phyloP scores from a whole-genome alignment of 2,888 invertebrate genomes.

The Tenthredo livida region DNA sequence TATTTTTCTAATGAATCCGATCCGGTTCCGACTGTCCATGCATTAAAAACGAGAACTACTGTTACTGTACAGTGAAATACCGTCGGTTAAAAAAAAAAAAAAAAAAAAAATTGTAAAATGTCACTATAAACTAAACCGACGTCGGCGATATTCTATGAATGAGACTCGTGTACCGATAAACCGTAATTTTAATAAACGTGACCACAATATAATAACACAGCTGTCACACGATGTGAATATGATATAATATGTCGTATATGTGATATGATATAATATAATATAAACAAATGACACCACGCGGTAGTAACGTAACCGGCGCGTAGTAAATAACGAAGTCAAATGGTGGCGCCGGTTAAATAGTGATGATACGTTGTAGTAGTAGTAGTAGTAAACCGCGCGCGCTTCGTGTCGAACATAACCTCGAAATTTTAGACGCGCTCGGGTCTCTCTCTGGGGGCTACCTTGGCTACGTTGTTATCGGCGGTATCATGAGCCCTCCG shows the following conservation, averaged over 20 bases:
- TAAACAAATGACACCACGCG: constrained; percentile 37
- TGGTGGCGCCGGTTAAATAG: constrained; percentile 52
- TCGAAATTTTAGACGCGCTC: constrained; percentile 53
- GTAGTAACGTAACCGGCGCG: constrained; percentile 2
- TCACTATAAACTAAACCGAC: neutral
- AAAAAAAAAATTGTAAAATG: neutral
- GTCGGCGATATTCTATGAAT: neutral
- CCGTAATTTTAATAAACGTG: neutral
- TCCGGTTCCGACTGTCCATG: too few relatives aligned
- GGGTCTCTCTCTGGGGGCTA: constrained; percentile 41
- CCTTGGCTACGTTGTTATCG: constrained; percentile 55
- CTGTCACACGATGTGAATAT: constrained; percentile 23
- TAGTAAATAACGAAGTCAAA: constrained; percentile 52
- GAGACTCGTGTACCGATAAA: neutral
- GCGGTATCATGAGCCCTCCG: constrained; percentile 54
- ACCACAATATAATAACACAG: constrained; percentile 29
- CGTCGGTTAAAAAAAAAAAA: neutral
- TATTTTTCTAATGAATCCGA: too few relatives aligned
- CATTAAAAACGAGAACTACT: too few relatives aligned
- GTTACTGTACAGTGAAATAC: too few relatives aligned
- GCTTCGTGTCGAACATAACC: constrained; percentile 56
- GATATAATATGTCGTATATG: neutral
- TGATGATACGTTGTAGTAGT: neutral
- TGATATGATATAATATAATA: neutral
- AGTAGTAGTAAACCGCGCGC: constrained; percentile 52